A percentile compares a stretch with the other conserved stretches of the same genome.
phyloP scores from a whole-genome alignment of 2,113 vertebrate species.

The Hiodon alosoides region DNA sequence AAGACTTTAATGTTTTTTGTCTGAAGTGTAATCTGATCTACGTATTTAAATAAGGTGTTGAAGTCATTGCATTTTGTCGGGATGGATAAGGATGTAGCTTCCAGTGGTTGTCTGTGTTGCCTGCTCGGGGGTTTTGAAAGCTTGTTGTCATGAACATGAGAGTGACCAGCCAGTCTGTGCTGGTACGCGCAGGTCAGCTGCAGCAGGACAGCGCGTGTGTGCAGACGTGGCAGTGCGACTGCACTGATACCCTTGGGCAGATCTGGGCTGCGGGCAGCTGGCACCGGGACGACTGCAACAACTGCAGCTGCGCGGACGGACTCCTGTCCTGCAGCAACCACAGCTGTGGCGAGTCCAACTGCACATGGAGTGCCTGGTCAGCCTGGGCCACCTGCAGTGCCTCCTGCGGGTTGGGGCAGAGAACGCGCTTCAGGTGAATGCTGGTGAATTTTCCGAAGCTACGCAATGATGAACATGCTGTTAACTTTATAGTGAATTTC shows the following conservation, averaged over 20 bases:
- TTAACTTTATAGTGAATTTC: no score
- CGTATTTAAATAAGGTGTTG: no score
- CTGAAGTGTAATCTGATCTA: no score
- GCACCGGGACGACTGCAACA: conserved; percentile 66
- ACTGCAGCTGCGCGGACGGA: conserved; percentile 72
- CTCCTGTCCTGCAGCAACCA: conserved; percentile 63
- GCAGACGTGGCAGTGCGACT: conserved; percentile 72
- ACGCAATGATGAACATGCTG: no score
- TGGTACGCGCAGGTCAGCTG: conserved; percentile 54
- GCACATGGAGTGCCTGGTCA: conserved; percentile 82
- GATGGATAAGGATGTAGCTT: neutral
- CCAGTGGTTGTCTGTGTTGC: neutral
- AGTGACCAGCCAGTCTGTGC: neutral
- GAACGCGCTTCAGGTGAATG: conserved; percentile 72
- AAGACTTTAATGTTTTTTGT: no score
- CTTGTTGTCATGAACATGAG: no score
- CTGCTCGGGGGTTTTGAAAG: neutral
- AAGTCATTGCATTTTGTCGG: no score
- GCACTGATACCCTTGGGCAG: conserved; percentile 64
- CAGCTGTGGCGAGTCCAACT: conserved; percentile 56
- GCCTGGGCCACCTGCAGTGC: conserved; percentile 73
- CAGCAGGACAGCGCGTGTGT: conserved; percentile 74
- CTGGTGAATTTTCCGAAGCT: neutral
- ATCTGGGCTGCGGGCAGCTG: conserved; percentile 74
- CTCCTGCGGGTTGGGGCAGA: conserved; percentile 66